These are phyloP conservation scores for Solea senegalensis DNA, from an alignment of 2,113 vertebrate genomes.

Conservation along the genomic window DNA sequence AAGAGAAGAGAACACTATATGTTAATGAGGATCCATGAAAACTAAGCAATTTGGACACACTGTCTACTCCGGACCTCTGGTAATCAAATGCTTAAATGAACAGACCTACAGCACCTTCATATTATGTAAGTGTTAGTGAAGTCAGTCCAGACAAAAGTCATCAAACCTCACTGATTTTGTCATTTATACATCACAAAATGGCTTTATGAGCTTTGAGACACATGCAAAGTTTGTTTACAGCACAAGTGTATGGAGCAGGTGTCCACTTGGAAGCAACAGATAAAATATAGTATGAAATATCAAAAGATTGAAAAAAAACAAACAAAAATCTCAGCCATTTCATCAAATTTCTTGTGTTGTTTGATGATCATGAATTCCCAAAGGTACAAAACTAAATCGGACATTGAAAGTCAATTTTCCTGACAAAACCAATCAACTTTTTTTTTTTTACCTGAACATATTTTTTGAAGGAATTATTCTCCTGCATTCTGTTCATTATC, in stretches of 20 bases:
- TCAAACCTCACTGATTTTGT: neutral
- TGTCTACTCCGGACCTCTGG: conserved; percentile 1
- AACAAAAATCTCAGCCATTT: too few species aligned
- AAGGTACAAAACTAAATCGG: too few species aligned
- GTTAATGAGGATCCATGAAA: conserved; percentile 21
- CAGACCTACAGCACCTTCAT: neutral
- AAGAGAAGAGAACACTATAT: conserved; percentile 8
- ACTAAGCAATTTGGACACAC: conserved; percentile 22
- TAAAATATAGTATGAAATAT: neutral
- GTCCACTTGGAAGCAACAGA: too few species aligned
- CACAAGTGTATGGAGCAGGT: too few species aligned
- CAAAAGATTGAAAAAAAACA: too few species aligned
- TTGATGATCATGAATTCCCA: neutral
- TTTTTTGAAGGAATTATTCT: too few species aligned
- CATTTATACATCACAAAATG: neutral
- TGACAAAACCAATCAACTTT: too few species aligned
- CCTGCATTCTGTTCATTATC: too few species aligned
- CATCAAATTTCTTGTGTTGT: neutral
- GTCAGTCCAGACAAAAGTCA: neutral
- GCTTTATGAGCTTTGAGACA: too few species aligned
- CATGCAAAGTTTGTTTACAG: too few species aligned
- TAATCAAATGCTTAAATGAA: conserved; percentile 15
- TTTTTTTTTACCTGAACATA: too few species aligned
- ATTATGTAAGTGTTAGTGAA: neutral
- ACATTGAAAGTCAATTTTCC: too few species aligned